A percentile compares a stretch with the other conserved stretches of the same genome.
phyloP scores from a whole-genome alignment of 1,140 invertebrate species.

The Panagrolaimus sp. region DNA sequence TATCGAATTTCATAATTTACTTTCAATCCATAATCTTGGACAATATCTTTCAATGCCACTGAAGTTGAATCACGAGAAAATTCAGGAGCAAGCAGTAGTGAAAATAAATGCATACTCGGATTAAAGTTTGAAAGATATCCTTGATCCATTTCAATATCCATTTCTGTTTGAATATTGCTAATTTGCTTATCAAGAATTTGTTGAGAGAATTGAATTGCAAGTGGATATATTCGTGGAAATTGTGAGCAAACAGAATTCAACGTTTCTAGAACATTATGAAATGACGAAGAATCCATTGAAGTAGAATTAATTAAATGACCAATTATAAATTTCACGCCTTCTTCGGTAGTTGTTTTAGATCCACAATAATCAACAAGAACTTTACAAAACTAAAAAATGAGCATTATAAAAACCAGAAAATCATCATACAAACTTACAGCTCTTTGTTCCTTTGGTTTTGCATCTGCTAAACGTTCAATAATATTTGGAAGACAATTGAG shows the following conservation, averaged over 20 bases:
- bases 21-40: neutral
- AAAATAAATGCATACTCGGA: neutral
- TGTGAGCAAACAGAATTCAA: neutral
- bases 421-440: neutral
- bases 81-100: neutral
- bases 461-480: neutral
- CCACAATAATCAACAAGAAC: neutral
- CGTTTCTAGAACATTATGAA: neutral
- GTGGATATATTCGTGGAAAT: neutral
- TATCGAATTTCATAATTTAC: neutral
- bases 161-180: neutral
- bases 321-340: too few relatives aligned
- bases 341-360: too few relatives aligned
- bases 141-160: neutral
- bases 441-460: neutral
- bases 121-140: neutral
- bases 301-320: too few relatives aligned
- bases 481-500: neutral
- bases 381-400: neutral
- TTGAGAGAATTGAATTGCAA: slow-evolving; percentile 2
- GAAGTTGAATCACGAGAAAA: neutral
- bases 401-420: too few relatives aligned
- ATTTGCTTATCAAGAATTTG: neutral
- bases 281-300: too few relatives aligned
- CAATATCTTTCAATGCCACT: neutral